Percentiles rank a stretch among this genome's conserved stretches.
Conservation (phyloP, 2,888 invertebrate species). For the Fragum whitleyi region DNA sequence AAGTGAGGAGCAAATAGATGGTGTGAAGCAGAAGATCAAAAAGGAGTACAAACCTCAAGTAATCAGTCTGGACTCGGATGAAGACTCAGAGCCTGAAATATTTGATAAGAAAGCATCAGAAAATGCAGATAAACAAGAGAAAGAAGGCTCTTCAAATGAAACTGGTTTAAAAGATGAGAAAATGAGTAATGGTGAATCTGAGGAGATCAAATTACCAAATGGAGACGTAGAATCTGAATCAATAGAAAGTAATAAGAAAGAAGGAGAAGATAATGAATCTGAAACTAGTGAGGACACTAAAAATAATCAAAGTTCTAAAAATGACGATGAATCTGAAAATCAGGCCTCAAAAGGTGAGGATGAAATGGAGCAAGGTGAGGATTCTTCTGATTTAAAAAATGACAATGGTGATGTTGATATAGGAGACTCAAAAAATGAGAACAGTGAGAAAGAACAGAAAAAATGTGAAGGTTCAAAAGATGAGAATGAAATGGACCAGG, state of each 20-base stretch:
- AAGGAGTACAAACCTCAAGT: conserved; percentile 59
- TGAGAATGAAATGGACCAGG: not conserved
- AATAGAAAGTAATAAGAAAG: not conserved
- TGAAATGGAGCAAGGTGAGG: conserved; percentile 11
- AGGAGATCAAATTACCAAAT: conserved; percentile 18
- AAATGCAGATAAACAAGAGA: conserved; percentile 6
- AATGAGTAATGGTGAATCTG: conserved; percentile 29
- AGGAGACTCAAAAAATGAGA: not conserved
- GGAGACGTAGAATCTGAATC: not conserved
- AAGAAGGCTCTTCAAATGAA: not conserved
- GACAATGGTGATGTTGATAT: not conserved
- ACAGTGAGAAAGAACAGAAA: not conserved
- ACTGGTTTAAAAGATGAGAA: not conserved
- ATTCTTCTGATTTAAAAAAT: not conserved
- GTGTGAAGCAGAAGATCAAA: conserved; percentile 55
- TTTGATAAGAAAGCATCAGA: conserved; percentile 34
- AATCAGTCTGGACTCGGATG: conserved; percentile 60
- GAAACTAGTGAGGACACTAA: conserved; percentile 22
- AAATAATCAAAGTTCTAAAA: conserved; percentile 6
- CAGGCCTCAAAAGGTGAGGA: conserved; percentile 11
- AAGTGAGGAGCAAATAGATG: conserved; percentile 54
- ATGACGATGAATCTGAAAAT: not conserved
- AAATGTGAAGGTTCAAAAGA: not conserved
- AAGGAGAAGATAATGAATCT: conserved; percentile 6
- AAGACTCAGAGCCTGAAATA: conserved; percentile 55